Evolutionary conservation across 2,888 invertebrate genomes (phyloP).

Genomic region (Calliopum simillimum): DNA sequence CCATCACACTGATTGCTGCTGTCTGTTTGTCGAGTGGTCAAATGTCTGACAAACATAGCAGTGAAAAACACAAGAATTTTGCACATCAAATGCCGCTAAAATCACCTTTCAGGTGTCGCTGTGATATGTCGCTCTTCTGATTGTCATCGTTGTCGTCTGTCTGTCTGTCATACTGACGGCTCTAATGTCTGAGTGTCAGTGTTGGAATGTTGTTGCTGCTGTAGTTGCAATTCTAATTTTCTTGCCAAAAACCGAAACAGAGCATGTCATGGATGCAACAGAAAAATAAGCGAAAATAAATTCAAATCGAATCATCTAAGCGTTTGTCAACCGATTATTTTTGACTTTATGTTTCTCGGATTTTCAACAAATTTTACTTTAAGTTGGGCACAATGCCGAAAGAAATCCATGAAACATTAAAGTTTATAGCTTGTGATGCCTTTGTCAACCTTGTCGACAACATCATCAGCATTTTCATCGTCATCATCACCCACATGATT

Average conservation of each 20-base stretch:
- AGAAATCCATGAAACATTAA: neutral
- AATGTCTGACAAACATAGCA: slow-evolving; percentile 7
- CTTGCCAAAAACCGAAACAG: slow-evolving; percentile 17
- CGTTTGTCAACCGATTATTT: neutral
- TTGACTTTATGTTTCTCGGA: too few species aligned
- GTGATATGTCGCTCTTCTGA: slow-evolving; percentile 7
- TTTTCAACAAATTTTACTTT: too few species aligned
- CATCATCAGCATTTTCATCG: slow-evolving; percentile 1
- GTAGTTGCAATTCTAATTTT: neutral
- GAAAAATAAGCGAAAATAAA: neutral
- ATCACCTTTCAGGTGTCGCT: slow-evolving; percentile 55
- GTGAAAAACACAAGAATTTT: slow-evolving; percentile 26
- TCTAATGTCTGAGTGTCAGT: slow-evolving; percentile 6
- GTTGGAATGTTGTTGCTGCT: slow-evolving; percentile 24
- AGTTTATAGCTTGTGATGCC: neutral
- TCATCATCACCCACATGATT: slow-evolving; percentile 19
- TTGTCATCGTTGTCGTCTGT: slow-evolving; percentile 10
- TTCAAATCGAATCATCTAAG: neutral
- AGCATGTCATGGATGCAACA: slow-evolving; percentile 19
- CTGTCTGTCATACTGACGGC: slow-evolving; percentile 9
- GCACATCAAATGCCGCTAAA: slow-evolving; percentile 51
- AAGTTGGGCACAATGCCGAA: too few species aligned
- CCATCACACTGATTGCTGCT: slow-evolving; percentile 35
- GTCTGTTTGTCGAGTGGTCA: slow-evolving; percentile 31
- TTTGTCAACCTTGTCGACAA: slow-evolving; percentile 5